A percentile compares a stretch with the other conserved stretches of the same genome.
These are phyloP conservation scores for Parazoanthus darwini DNA, from an alignment of 92 coral and sea anemone genomes.

Conservation along the genomic window DNA sequence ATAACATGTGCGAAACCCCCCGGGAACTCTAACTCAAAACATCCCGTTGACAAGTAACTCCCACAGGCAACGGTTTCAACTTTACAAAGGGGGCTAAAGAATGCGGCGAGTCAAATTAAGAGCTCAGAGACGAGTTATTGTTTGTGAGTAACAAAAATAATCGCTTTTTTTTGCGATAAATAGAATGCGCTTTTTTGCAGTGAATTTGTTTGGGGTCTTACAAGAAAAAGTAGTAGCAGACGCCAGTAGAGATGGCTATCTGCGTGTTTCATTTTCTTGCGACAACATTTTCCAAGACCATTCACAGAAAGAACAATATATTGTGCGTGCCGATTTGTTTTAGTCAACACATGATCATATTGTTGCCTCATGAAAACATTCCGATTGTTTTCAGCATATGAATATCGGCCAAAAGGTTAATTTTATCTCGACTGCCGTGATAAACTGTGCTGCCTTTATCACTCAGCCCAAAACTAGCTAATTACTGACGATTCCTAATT, in stretches of 20 bases:
- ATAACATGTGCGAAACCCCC: background rate
- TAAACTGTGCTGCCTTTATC: slow-evolving; percentile 1
- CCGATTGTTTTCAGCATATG: background rate
- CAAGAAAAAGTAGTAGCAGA: background rate
- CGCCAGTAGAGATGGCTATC: background rate
- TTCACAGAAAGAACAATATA: background rate
- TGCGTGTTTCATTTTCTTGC: background rate
- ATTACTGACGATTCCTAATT: background rate
- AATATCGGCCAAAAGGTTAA: background rate
- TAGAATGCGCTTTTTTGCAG: background rate
- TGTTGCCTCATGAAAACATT: background rate
- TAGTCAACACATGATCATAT: too few species aligned
- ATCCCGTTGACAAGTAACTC: background rate
- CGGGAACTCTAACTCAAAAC: background rate
- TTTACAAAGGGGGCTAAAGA: background rate
- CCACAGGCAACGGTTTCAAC: background rate
- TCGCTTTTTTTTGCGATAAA: too few species aligned
- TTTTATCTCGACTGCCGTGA: background rate
- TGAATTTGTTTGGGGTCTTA: too few species aligned
- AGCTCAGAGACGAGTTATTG: background rate
- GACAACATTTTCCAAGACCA: background rate
- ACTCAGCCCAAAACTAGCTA: background rate
- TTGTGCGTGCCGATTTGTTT: background rate
- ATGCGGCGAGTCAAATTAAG: slow-evolving; percentile 3
- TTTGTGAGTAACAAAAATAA: too few species aligned